Conservation (phyloP, 1,140 invertebrate genomes). For the Onthophagus taurus region DNA sequence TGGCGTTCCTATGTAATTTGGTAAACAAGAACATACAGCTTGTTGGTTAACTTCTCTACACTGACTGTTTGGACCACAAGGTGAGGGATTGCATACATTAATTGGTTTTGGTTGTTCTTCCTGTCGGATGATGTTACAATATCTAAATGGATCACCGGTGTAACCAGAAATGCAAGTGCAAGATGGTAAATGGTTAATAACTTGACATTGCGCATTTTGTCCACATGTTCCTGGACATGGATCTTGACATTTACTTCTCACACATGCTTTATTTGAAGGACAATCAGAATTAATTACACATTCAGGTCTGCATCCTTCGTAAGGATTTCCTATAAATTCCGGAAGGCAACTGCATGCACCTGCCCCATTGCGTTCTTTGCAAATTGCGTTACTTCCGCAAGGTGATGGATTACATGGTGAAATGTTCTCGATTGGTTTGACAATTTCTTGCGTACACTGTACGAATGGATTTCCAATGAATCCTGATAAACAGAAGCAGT, state of each 20-base stretch:
- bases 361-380: constrained; percentile 47
- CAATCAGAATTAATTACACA: constrained; percentile 75
- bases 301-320: constrained; percentile 68
- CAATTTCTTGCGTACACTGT: constrained; percentile 35
- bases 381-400: constrained; percentile 65
- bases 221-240: constrained; percentile 74
- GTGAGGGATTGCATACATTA: constrained; percentile 45
- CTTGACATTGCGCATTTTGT: constrained; percentile 70
- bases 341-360: constrained; percentile 57
- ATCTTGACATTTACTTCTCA: constrained; percentile 68
- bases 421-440: constrained; percentile 46
- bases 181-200: constrained; percentile 71
- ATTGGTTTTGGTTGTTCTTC: constrained; percentile 26
- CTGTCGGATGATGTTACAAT: constrained; percentile 44
- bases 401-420: constrained; percentile 62
- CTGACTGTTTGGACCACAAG: constrained; percentile 49
- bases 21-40: constrained; percentile 53
- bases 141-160: constrained; percentile 69
- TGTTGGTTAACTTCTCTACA: constrained; percentile 43
- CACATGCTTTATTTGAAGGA: constrained; percentile 65
- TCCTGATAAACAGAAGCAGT: constrained; percentile 55
- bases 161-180: constrained; percentile 65
- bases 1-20: constrained; percentile 52
- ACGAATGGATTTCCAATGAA: constrained; percentile 60
- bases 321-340: constrained; percentile 67